Percentiles rank a stretch among this genome's conserved stretches.
Conservation (phyloP, 64 coral and sea anemone species). For the Trachythela sp. region DNA sequence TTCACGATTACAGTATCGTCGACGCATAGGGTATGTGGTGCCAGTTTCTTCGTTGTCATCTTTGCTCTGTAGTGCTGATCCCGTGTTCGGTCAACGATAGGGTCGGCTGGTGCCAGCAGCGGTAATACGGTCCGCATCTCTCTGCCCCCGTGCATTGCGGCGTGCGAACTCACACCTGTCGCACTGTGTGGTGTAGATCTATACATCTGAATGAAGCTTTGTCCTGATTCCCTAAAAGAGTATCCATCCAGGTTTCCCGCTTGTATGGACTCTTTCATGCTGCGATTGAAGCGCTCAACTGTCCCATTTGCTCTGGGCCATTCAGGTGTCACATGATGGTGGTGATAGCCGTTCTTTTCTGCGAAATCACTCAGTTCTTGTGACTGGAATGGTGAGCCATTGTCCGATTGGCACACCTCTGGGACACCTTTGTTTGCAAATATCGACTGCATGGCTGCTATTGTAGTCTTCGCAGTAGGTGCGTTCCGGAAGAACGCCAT, state of each 20-base stretch:
- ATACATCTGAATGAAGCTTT: neutral
- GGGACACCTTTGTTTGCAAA: neutral
- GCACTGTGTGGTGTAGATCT: neutral
- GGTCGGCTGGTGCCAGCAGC: neutral
- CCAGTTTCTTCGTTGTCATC: neutral
- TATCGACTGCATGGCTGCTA: neutral
- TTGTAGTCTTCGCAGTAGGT: neutral
- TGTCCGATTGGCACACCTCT: neutral
- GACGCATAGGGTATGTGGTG: neutral
- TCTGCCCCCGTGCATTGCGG: neutral
- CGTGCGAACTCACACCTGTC: too few relatives aligned
- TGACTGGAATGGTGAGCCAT: too few relatives aligned
- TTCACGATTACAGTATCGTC: too few relatives aligned
- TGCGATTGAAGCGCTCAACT: neutral
- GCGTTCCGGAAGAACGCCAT: too few relatives aligned
- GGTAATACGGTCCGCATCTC: neutral
- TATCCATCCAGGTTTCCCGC: neutral
- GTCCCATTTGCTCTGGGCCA: too few relatives aligned
- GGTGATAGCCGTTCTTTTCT: too few relatives aligned
- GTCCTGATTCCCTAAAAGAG: neutral
- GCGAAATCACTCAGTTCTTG: too few relatives aligned
- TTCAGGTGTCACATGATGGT: too few relatives aligned
- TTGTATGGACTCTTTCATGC: slow-evolving; percentile 3
- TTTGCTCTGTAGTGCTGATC: neutral
- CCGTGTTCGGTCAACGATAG: too few relatives aligned